These are phyloP conservation scores for Cryptocephalus primarius DNA, from an alignment of 2,888 invertebrate genomes.

Conservation along the genomic window DNA sequence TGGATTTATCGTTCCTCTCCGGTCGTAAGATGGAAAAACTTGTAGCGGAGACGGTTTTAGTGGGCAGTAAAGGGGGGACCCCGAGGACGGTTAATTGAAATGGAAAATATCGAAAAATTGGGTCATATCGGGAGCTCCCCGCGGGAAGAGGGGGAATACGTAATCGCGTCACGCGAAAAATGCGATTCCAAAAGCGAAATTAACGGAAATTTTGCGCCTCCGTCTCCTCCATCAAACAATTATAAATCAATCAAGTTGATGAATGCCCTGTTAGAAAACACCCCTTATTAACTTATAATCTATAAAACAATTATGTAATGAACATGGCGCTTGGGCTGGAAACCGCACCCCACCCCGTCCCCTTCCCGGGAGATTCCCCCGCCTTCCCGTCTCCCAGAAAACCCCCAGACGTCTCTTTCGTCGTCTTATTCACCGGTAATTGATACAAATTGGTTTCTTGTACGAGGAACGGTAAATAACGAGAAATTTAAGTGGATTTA, in stretches of 20 bases:
- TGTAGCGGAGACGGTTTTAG: no score
- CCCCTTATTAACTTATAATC: slow-evolving; percentile 15
- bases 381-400: no score
- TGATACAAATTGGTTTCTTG: slow-evolving; percentile 35
- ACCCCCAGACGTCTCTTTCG: background rate
- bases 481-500: slow-evolving; percentile 19
- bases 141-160: no score
- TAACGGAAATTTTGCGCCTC: background rate
- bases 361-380: background rate
- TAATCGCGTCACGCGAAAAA: background rate
- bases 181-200: background rate
- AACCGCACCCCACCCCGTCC: slow-evolving; percentile 3
- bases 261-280: slow-evolving; percentile 9
- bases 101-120: no score
- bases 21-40: no score
- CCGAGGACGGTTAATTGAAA: no score
- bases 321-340: slow-evolving; percentile 4
- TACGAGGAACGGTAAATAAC: slow-evolving; percentile 29
- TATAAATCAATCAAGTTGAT: slow-evolving; percentile 9
- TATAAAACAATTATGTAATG: slow-evolving; percentile 15
- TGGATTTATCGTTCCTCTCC: no score
- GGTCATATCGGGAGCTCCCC: no score
- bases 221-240: background rate
- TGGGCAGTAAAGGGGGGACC: no score
- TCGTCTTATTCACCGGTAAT: slow-evolving; percentile 21